Evolutionary conservation across 2,888 invertebrate species (phyloP).

Genomic region (Gonocerus acuteangulatus): DNA sequence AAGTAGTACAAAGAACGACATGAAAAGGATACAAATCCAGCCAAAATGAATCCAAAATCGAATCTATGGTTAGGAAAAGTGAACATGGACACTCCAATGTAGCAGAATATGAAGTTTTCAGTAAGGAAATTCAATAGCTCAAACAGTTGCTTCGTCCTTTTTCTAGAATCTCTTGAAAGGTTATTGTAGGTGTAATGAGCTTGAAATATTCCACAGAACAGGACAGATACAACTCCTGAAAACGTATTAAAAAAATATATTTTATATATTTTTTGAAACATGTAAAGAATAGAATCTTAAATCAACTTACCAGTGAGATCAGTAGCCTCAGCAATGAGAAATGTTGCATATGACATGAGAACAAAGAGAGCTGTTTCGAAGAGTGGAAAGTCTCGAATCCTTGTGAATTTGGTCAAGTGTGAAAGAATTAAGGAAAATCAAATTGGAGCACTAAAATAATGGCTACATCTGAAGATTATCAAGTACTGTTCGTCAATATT

Average conservation of each 20-base stretch:
- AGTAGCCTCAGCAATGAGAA: conserved; percentile 91
- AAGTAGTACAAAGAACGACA: no score
- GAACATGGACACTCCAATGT: conserved; percentile 98
- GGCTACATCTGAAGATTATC: no score
- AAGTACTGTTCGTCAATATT: no score
- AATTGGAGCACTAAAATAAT: no score
- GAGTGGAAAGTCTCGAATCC: conserved; percentile 87
- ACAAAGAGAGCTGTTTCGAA: conserved; percentile 94
- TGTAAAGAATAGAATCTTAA: no score
- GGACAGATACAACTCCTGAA: conserved; percentile 84
- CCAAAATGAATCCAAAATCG: conserved; percentile 82
- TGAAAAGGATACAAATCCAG: conserved; percentile 92
- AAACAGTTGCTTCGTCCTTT: conserved; percentile 84
- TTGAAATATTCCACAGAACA: conserved; percentile 98
- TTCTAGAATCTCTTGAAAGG: conserved; percentile 76
- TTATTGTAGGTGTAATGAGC: conserved; percentile 99
- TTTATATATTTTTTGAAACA: no score
- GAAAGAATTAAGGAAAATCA: conserved; percentile 32
- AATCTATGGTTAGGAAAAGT: conserved; percentile 93
- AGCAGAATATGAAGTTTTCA: conserved; percentile 96
- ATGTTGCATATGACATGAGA: conserved; percentile 95
- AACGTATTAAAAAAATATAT: background rate
- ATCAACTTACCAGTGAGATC: conserved; percentile 74
- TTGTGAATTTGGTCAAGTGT: conserved; percentile 87
- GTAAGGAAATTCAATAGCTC: conserved; percentile 91